Conservation (phyloP, 2,797 vertebrate species). For the Oryzias dopingdopingensis region DNA sequence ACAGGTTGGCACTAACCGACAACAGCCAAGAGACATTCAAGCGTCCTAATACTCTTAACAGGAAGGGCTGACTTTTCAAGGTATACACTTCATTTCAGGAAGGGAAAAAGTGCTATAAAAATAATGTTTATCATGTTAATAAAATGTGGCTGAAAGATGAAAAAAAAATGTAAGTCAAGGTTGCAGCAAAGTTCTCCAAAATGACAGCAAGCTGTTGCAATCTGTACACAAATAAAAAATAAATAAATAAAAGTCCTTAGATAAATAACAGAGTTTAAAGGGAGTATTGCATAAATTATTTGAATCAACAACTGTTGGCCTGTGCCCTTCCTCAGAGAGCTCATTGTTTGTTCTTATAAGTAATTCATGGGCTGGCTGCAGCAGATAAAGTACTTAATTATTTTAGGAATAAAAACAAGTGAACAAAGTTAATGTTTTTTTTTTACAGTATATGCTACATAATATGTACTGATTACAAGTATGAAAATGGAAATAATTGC, state of each 20-base stretch:
- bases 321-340: conserved; percentile 72
- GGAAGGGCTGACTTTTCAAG: conserved; percentile 71
- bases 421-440: conserved; percentile 72
- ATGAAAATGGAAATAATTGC: conserved; percentile 87
- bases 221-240: conserved; percentile 76
- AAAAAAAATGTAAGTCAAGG: conserved; percentile 73
- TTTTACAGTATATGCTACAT: conserved; percentile 86
- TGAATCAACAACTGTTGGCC: conserved; percentile 71
- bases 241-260: conserved; percentile 65
- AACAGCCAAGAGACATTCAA: conserved; percentile 79
- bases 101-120: conserved; percentile 63
- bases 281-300: conserved; percentile 80
- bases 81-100: conserved; percentile 70
- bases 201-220: conserved; percentile 69
- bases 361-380: conserved; percentile 77
- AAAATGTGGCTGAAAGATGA: conserved; percentile 63
- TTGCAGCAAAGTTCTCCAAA: conserved; percentile 79
- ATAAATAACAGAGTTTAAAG: conserved; percentile 79
- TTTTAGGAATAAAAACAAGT: conserved; percentile 77
- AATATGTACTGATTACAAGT: conserved; percentile 84
- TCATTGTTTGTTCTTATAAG: conserved; percentile 69
- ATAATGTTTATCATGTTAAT: conserved; percentile 64
- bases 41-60: conserved; percentile 75
- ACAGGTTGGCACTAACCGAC: conserved; percentile 80
- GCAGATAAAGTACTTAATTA: conserved; percentile 79